Percentiles rank a stretch among this genome's conserved stretches.
These are phyloP conservation scores for Mythimna ferrago DNA, from an alignment of 2,888 invertebrate genomes.

Conservation along the genomic window DNA sequence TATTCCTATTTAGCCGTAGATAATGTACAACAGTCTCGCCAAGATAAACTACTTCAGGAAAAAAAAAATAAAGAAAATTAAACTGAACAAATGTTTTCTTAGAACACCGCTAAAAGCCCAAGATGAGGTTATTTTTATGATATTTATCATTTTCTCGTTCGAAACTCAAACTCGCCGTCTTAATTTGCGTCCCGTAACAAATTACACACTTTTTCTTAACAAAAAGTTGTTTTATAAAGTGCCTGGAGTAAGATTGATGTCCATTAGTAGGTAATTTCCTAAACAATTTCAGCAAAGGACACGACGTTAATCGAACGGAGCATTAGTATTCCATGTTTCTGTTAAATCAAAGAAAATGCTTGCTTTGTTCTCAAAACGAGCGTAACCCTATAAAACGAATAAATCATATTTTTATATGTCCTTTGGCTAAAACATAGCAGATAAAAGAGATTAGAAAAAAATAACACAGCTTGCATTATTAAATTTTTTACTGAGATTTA, in stretches of 20 bases:
- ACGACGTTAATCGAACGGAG: constrained; percentile 68
- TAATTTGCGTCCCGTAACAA: constrained; percentile 82
- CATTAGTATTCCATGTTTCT: constrained; percentile 61
- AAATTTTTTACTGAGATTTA: neutral
- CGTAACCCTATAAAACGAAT: neutral
- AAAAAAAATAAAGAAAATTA: constrained; percentile 23
- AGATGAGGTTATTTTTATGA: constrained; percentile 62
- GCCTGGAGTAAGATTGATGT: constrained; percentile 80
- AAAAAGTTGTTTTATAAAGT: constrained; percentile 78
- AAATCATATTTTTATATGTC: neutral
- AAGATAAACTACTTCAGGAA: constrained; percentile 11
- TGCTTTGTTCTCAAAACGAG: constrained; percentile 37
- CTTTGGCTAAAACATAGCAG: neutral
- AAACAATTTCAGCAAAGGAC: constrained; percentile 72
- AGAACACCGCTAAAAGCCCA: constrained; percentile 50
- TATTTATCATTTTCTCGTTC: constrained; percentile 74
- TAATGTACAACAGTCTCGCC: neutral
- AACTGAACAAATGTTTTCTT: constrained; percentile 44
- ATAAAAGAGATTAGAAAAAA: neutral
- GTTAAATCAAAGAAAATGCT: constrained; percentile 44
- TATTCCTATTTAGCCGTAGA: neutral
- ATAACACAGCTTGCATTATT: neutral
- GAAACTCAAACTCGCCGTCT: constrained; percentile 74
- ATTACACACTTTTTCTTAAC: constrained; percentile 77
- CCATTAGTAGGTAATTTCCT: constrained; percentile 81